These are phyloP conservation scores for Distichodus sexfasciatus DNA, from an alignment of 2,797 vertebrate genomes.

Conservation along the genomic window DNA sequence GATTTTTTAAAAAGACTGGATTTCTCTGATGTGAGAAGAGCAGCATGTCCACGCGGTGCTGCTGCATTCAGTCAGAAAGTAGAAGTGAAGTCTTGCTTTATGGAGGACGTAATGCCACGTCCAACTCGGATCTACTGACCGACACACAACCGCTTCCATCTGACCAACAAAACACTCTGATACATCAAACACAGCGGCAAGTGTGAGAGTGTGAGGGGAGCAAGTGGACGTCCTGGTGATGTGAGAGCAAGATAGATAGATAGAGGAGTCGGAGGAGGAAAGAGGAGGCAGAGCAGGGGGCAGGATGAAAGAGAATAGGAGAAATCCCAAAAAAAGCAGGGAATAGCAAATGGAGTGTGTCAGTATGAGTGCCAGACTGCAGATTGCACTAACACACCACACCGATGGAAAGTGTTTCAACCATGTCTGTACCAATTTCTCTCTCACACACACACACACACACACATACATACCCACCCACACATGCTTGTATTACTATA, in stretches of 20 bases:
- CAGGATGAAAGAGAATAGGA: conserved; percentile 39
- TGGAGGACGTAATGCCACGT: no score
- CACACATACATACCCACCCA: conserved; percentile 1
- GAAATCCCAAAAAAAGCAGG: conserved; percentile 31
- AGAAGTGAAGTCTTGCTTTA: no score
- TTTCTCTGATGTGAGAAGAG: no score
- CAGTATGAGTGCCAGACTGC: conserved; percentile 65
- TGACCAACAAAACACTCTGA: no score
- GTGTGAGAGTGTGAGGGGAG: conserved; percentile 49
- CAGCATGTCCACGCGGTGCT: no score
- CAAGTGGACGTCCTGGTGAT: neutral
- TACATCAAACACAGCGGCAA: no score
- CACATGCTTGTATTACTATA: neutral
- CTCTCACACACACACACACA: conserved; percentile 15
- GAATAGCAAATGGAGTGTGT: conserved; percentile 67
- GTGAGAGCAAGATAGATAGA: conserved; percentile 40
- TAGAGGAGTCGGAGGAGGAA: conserved; percentile 23
- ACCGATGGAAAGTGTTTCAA: conserved; percentile 55
- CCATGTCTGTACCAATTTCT: conserved; percentile 48
- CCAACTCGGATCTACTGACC: no score
- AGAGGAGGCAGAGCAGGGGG: conserved; percentile 46
- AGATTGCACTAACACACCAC: conserved; percentile 71
- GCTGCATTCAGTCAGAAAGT: no score
- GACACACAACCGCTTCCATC: no score
- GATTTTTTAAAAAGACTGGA: no score